Evolutionary conservation across 2,888 invertebrate genomes (phyloP).

Genomic region (Elmis aenea): DNA sequence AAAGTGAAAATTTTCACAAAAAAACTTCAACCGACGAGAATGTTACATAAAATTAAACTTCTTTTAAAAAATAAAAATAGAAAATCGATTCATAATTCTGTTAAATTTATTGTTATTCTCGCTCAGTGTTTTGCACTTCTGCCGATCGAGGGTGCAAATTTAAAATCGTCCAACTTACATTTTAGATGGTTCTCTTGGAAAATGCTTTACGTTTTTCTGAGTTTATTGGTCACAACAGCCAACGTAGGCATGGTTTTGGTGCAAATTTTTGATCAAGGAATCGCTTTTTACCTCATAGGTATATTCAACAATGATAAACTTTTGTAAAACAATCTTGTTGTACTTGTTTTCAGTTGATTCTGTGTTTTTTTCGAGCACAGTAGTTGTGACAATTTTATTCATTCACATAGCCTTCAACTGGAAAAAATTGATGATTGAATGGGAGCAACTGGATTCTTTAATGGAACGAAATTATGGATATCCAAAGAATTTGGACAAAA

Average conservation of each 20-base stretch:
- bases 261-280: not conserved
- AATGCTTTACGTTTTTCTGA: slow-evolving; percentile 1
- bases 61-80: not conserved
- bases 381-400: slow-evolving; percentile 41
- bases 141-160: slow-evolving; percentile 15
- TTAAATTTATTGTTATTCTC: slow-evolving; percentile 16
- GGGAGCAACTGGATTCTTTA: slow-evolving; percentile 6
- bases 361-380: not conserved
- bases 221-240: not conserved
- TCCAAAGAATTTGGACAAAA: not conserved
- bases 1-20: no score
- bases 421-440: slow-evolving; percentile 40
- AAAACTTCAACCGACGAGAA: no score
- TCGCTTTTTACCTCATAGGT: not conserved
- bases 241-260: not conserved
- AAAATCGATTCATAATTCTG: slow-evolving; percentile 5
- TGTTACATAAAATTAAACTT: no score
- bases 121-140: slow-evolving; percentile 22
- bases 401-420: slow-evolving; percentile 48
- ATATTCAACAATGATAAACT: no score
- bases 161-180: slow-evolving; percentile 3
- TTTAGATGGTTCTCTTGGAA: slow-evolving; percentile 9
- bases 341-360: not conserved
- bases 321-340: no score
- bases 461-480: not conserved